Evolutionary conservation across 2,113 vertebrate species (phyloP).

Genomic region (Cromileptes altivelis): DNA sequence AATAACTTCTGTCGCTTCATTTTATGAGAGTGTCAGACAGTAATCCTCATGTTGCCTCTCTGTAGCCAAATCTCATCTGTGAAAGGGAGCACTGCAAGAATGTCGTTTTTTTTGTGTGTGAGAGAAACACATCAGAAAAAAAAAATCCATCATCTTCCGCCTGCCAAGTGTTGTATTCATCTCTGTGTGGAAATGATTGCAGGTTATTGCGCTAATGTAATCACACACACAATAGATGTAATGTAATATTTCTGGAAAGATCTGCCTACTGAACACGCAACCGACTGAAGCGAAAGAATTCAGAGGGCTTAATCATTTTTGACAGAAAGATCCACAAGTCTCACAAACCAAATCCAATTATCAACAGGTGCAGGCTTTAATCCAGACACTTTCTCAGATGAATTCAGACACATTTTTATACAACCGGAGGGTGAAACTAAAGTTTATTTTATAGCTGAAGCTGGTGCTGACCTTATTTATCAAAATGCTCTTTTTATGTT

Average conservation of each 20-base stretch:
- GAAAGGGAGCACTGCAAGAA: not conserved
- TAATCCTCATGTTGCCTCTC: not conserved
- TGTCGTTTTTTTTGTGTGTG: not conserved
- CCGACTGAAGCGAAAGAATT: constrained; percentile 10
- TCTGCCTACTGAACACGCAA: constrained; percentile 35
- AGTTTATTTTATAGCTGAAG: not conserved
- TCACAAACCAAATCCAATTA: constrained; percentile 70
- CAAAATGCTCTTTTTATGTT: not conserved
- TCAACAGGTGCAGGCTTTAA: constrained; percentile 57
- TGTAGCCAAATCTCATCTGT: not conserved
- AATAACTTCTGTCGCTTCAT: not conserved
- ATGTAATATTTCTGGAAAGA: constrained; percentile 52
- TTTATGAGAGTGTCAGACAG: not conserved
- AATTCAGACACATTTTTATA: constrained; percentile 13
- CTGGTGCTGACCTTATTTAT: not conserved
- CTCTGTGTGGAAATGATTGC: not conserved
- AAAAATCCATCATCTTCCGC: not conserved
- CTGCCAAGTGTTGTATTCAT: constrained; percentile 4
- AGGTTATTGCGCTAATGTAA: constrained; percentile 3
- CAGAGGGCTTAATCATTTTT: constrained; percentile 67
- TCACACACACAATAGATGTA: constrained; percentile 26
- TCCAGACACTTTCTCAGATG: constrained; percentile 55
- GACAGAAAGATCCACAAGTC: constrained; percentile 66
- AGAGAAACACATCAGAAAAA: not conserved
- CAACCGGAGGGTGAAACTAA: not conserved